These are phyloP conservation scores for Anableps anableps DNA, from an alignment of 2,797 vertebrate species.

Conservation along the genomic window DNA sequence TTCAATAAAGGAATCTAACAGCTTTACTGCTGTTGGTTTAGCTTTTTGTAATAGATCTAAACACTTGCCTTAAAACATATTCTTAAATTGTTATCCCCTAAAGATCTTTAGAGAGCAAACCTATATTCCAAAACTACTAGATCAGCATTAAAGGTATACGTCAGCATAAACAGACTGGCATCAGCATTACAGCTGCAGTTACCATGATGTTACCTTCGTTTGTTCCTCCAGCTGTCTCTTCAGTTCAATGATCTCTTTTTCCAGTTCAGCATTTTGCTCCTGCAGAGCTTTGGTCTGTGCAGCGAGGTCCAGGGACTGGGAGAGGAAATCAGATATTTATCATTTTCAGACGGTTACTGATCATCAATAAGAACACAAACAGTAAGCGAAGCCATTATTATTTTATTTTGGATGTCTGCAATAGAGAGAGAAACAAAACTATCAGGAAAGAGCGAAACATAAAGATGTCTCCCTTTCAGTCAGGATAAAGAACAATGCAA, in stretches of 20 bases:
- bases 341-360: conserved; percentile 7
- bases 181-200: conserved; percentile 7
- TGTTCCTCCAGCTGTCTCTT: conserved; percentile 87
- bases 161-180: conserved; percentile 20
- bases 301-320: conserved; percentile 81
- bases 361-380: conserved; percentile 6
- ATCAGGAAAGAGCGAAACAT: not conserved
- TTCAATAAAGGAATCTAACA: not conserved
- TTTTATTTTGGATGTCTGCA: not conserved
- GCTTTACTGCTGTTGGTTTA: not conserved
- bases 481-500: not conserved
- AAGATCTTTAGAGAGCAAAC: conserved; percentile 28
- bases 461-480: conserved; percentile 1
- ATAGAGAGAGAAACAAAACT: not conserved
- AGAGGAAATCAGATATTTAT: conserved; percentile 29
- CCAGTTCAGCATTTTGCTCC: conserved; percentile 88
- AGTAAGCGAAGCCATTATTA: not conserved
- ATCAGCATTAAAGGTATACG: conserved; percentile 19
- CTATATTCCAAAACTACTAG: conserved; percentile 30
- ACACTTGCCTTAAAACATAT: conserved; percentile 21
- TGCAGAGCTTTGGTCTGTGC: conserved; percentile 87
- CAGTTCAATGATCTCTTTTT: conserved; percentile 84
- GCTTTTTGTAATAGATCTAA: conserved; percentile 2
- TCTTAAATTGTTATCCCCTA: conserved; percentile 24
- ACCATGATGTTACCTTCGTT: conserved; percentile 79